Conservation (phyloP, 2,888 invertebrate species). For the Sinohyriopsis cumingii region DNA sequence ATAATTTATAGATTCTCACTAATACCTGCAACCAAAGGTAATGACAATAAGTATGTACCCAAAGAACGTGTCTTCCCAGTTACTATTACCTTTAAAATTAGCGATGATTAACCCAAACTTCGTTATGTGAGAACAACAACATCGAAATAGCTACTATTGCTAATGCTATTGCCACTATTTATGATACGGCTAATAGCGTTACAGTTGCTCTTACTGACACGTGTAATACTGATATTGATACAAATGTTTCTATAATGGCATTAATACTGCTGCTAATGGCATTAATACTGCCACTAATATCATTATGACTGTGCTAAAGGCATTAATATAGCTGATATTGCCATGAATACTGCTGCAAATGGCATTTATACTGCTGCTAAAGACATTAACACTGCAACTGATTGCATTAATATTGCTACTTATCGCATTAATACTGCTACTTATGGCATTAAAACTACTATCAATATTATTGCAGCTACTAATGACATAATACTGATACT, state of each 20-base stretch:
- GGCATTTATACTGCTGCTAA: constrained; percentile 1
- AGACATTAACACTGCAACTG: not conserved
- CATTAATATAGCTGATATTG: not conserved
- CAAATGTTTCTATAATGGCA: not conserved
- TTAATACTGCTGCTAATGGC: not conserved
- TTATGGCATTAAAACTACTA: not conserved
- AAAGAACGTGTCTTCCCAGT: too few relatives aligned
- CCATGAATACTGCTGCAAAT: not conserved
- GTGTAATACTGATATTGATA: too few relatives aligned
- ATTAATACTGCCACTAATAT: not conserved
- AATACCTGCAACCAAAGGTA: too few relatives aligned
- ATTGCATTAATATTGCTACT: not conserved
- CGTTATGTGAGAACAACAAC: too few relatives aligned
- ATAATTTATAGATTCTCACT: too few relatives aligned
- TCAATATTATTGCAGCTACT: not conserved
- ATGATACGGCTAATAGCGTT: not conserved
- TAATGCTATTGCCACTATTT: not conserved
- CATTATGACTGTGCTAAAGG: not conserved
- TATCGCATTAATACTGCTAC: not conserved
- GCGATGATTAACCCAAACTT: too few relatives aligned
- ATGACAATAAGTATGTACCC: too few relatives aligned
- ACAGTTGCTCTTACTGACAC: not conserved
- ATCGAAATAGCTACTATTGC: not conserved
- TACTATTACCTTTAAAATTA: too few relatives aligned
- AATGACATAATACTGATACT: not conserved